Base-by-base conservation (phyloP, 1,140 invertebrate species). In the Leptopilina boulardi region DNA sequence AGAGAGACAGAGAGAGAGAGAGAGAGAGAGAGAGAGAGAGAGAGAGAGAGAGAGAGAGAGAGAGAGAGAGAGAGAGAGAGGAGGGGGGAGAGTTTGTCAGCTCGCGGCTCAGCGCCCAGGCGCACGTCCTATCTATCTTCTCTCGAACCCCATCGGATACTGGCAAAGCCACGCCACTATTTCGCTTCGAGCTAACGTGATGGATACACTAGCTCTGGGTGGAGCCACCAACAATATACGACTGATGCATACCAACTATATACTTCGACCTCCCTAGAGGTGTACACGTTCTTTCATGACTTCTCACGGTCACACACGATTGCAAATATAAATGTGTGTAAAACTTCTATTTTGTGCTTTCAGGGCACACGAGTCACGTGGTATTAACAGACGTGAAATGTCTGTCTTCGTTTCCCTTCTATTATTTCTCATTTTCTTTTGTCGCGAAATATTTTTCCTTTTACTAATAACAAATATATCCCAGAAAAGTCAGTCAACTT, bases 61-160 rank as follows among this genome's bases (percentile, higher is more conserved):
- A 30, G 5, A 5, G 26, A 3, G 26, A 3, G 26, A 5, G 3
- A 9, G 8, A 38, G 3, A n/a, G 26, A 13, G 56, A 23, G 11
- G 15, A 76, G 78, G 80, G 80, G 77, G 80, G 82, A 80, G 81
- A 83, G 84, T 88, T 89, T 87, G 88, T 88, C 86, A 87, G 86
- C 84, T 85, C 73, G 87, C 85, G 86, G 87, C 82, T 86, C 83
- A 87, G 78, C 85, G 82, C 77, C 81, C 75, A 85, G 82, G 80
- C 84, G 83, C 85, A 84, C 78, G 81, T 88, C 85, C 82, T 86
- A 89, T 89, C 83, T 75, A 84, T 89, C 87, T 88, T 88, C 79
- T 79, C 79, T 78, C 76, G 73, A 73, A 44, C 79, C 78, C 75
- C 77, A 78, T 78, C 10, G 59, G 51, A 71, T 71, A 78, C 81